phyloP scores from a whole-genome alignment of 1,140 invertebrate genomes.

The Sarcophaga bullata region DNA sequence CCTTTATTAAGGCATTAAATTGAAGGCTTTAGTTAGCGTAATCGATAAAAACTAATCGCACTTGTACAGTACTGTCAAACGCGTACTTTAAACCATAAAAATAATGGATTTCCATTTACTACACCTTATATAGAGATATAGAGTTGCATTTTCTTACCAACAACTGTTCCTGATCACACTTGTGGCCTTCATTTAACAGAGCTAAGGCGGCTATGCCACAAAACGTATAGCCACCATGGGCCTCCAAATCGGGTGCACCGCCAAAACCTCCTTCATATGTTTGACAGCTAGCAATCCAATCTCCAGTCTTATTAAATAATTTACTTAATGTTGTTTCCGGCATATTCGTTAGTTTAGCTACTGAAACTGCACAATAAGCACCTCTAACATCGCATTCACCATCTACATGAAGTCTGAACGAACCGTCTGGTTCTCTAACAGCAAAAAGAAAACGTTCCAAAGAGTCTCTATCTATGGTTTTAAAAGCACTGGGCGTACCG shows the following conservation, averaged over 20 bases:
- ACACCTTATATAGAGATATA: neutral
- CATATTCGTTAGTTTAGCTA: constrained; percentile 89
- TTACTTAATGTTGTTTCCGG: constrained; percentile 71
- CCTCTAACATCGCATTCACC: constrained; percentile 97
- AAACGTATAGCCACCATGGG: constrained; percentile 98
- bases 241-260: constrained; percentile 93
- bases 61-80: too few species aligned
- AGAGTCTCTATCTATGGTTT: constrained; percentile 82
- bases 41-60: too few species aligned
- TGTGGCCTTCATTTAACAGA: constrained; percentile 81
- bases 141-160: constrained; percentile 69
- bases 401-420: constrained; percentile 89
- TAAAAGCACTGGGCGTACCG: constrained; percentile 86
- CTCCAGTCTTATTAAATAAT: constrained; percentile 85
- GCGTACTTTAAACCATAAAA: too few species aligned
- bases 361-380: constrained; percentile 92
- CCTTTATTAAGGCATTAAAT: too few species aligned
- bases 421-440: constrained; percentile 84
- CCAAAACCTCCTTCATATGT: constrained; percentile 99
- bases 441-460: constrained; percentile 82
- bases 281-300: constrained; percentile 94
- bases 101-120: neutral
- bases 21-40: too few species aligned
- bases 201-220: constrained; percentile 92
- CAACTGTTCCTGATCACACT: constrained; percentile 82